Percentiles rank a stretch among this genome's conserved stretches.
These are phyloP conservation scores for Molossus alvarezi DNA, from an alignment of 2,797 vertebrate genomes.

Conservation along the genomic window DNA sequence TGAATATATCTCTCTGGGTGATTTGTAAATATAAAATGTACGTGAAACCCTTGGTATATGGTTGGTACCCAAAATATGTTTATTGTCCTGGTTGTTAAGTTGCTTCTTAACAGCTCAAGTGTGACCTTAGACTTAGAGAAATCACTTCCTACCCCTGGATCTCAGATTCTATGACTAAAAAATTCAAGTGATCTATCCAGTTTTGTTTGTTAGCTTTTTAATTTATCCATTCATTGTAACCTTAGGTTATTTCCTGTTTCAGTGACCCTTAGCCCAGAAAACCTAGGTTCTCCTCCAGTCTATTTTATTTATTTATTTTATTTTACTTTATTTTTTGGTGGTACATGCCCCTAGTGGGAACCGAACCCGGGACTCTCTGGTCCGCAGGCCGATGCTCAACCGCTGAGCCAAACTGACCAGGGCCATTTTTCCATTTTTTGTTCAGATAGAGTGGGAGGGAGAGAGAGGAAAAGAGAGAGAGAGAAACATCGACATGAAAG, in stretches of 20 bases:
- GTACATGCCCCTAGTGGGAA: no score
- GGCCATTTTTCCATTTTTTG: no score
- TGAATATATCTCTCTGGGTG: not conserved
- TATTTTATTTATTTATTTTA: conserved; percentile 3
- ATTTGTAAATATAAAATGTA: not conserved
- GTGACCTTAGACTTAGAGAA: conserved; percentile 4
- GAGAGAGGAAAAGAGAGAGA: no score
- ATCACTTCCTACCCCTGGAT: not conserved
- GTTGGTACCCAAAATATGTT: not conserved
- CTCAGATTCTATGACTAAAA: conserved; percentile 44
- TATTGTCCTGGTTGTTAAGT: conserved; percentile 34
- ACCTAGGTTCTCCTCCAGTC: not conserved
- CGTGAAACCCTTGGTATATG: not conserved
- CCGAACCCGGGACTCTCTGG: no score
- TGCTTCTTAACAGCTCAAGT: conserved; percentile 22
- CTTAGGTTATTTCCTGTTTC: conserved; percentile 11
- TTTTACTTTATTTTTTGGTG: no score
- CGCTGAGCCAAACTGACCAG: no score
- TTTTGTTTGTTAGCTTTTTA: not conserved
- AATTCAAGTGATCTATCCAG: not conserved
- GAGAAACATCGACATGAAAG: no score
- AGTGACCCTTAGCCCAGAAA: not conserved
- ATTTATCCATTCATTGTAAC: conserved; percentile 16
- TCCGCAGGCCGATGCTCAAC: no score
- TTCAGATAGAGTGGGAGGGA: no score